Evolutionary conservation across 2,113 vertebrate species (phyloP).

Genomic region (Neogale vison): DNA sequence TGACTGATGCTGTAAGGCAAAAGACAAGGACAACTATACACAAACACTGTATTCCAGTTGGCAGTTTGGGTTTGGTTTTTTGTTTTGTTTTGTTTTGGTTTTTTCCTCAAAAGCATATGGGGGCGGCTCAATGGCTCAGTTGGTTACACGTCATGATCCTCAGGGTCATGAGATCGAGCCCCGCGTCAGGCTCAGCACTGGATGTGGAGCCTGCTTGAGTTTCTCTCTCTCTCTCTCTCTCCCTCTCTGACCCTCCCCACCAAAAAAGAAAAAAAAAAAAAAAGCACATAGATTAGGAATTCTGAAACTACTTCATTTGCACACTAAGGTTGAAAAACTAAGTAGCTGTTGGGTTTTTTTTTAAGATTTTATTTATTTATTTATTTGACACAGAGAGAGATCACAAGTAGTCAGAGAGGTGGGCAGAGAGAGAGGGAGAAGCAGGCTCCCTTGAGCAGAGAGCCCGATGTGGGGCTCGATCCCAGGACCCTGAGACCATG

Average conservation of each 20-base stretch:
- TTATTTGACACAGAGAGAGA: neutral
- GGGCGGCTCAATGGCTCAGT: neutral
- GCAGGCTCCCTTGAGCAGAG: no score
- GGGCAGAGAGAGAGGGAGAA: no score
- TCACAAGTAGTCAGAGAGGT: no score
- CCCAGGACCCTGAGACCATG: no score
- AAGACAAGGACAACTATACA: neutral
- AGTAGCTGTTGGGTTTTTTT: no score
- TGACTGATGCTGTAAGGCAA: neutral
- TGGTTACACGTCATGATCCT: neutral
- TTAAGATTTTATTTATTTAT: neutral
- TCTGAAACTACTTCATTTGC: neutral
- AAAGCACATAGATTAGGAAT: neutral
- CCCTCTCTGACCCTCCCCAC: no score
- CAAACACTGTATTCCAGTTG: neutral
- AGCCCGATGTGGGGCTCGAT: no score
- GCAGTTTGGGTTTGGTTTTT: neutral
- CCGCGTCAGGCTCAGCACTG: no score
- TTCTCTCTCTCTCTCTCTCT: no score
- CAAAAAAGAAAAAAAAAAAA: neutral
- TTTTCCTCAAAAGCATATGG: neutral
- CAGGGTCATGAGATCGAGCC: no score
- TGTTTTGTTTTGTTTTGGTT: no score
- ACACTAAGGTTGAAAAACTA: neutral
- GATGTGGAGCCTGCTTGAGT: no score